Evolutionary conservation across 2,113 vertebrate genomes (phyloP).

Genomic region (Phodopus roborovskii): DNA sequence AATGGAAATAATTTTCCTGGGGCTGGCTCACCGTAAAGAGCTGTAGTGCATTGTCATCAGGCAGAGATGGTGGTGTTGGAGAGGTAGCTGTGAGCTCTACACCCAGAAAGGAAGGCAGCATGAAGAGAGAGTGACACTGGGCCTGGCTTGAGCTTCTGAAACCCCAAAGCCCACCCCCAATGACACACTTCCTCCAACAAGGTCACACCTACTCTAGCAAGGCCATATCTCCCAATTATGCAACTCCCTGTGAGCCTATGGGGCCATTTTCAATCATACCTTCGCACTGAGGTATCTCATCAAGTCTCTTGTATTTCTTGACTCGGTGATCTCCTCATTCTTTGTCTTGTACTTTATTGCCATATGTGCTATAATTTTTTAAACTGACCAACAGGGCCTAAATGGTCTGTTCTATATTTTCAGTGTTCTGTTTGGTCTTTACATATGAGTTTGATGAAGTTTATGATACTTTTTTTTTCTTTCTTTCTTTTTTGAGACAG

Average conservation of each 20-base stretch:
- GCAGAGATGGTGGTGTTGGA: background rate
- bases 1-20: background rate
- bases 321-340: background rate
- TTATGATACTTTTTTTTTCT: background rate
- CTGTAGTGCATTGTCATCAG: background rate
- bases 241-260: background rate
- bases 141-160: background rate
- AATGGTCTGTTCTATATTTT: background rate
- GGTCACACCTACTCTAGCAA: background rate
- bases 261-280: background rate
- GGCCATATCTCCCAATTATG: background rate
- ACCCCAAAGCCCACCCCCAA: background rate
- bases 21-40: background rate
- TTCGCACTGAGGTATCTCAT: background rate
- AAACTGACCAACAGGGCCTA: background rate
- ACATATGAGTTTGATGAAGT: background rate
- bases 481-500: no score
- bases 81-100: background rate
- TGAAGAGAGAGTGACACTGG: background rate
- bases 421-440: background rate
- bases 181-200: background rate
- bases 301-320: background rate
- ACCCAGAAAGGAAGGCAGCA: background rate
- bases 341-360: background rate
- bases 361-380: background rate